Conservation (phyloP, 2,888 invertebrate genomes). For the Oasisia sp. region DNA sequence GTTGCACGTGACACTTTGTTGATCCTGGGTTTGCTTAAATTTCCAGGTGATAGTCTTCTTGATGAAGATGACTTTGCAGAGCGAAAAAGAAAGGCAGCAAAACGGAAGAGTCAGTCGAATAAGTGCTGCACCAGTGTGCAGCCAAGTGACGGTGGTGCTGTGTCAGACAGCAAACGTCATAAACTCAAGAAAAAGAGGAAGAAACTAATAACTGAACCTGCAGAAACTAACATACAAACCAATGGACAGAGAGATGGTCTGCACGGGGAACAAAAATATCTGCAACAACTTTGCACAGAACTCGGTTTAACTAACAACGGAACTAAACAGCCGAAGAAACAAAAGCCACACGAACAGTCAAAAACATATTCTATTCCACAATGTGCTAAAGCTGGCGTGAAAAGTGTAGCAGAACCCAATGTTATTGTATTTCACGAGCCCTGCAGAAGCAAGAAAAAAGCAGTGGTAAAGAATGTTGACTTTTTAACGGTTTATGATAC, state of each 20-base stretch:
- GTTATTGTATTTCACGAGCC: background rate
- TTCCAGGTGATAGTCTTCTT: background rate
- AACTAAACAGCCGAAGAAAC: background rate
- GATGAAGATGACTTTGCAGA: slow-evolving; percentile 5
- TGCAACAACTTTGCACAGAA: background rate
- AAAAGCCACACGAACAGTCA: background rate
- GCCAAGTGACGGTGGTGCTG: background rate
- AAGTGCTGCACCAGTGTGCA: background rate
- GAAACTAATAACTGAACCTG: background rate
- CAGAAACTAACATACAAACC: background rate
- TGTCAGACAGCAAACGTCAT: background rate
- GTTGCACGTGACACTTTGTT: background rate
- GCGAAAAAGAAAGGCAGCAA: background rate
- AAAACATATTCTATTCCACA: background rate
- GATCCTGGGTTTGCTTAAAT: background rate
- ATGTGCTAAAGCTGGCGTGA: background rate
- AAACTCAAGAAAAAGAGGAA: slow-evolving; percentile 12
- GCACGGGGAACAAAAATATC: background rate
- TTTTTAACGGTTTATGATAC: background rate
- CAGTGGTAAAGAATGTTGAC: background rate
- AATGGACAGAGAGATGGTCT: background rate
- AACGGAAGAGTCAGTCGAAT: background rate
- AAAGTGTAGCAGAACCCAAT: background rate
- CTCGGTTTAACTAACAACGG: background rate
- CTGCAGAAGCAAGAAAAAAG: background rate